phyloP scores from a whole-genome alignment of 2,113 vertebrate genomes.

The Pelodiscus sinensis region DNA sequence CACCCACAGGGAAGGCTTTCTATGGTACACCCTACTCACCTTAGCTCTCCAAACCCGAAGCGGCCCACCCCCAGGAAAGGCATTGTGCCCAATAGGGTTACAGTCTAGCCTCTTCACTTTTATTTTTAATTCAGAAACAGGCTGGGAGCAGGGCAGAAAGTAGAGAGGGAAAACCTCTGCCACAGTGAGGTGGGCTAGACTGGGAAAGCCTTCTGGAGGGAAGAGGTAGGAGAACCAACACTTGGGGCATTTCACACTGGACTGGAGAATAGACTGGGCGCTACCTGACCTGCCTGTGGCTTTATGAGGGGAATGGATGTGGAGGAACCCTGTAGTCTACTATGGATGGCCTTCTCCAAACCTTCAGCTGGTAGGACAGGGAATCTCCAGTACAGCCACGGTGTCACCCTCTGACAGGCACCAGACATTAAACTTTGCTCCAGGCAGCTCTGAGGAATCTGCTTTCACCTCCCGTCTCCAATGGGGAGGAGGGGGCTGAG shows the following conservation, averaged over 20 bases:
- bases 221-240: not conserved
- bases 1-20: not conserved
- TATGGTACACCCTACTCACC: not conserved
- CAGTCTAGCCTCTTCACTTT: not conserved
- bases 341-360: rapidly evolving
- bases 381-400: not conserved
- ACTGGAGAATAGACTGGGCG: not conserved
- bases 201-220: not conserved
- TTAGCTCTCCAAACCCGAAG: not conserved
- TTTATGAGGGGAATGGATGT: not conserved
- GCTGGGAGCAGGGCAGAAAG: not conserved
- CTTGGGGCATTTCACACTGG: rapidly evolving
- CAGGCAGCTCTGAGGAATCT: rapidly evolving
- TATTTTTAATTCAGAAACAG: not conserved
- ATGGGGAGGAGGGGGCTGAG: not conserved
- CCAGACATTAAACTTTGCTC: not conserved
- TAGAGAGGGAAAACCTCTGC: not conserved
- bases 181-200: not conserved
- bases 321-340: not conserved
- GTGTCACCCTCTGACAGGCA: not conserved
- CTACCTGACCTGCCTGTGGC: not conserved
- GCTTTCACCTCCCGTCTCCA: not conserved
- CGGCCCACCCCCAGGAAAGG: no score
- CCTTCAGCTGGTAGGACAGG: not conserved
- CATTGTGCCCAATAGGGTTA: not conserved